Base-by-base conservation (phyloP, 2,888 invertebrate genomes). In the Sesia apiformis region DNA sequence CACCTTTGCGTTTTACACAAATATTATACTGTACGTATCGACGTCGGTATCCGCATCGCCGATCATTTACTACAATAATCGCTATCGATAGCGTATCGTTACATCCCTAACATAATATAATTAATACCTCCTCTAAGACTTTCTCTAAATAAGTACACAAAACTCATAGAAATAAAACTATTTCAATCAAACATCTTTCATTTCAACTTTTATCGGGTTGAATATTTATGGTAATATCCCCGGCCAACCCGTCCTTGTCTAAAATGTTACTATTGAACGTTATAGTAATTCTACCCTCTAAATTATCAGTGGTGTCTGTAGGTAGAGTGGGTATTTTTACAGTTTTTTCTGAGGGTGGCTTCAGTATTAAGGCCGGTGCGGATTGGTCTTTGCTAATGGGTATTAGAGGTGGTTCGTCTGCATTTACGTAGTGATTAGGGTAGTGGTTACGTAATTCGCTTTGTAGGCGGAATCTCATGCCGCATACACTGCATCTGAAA, bases 381-480 rank as follows among this genome's bases (percentile, higher is more conserved):
- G 53, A 3, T 5, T 56, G 40, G 23, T 51, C 41, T 46, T 52
- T 53, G 39, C 40, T 39, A 3, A 39, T 38, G 3, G 42, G 46
- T 5, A 43, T 56, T n/a, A 64, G 51, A 7, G 58, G 55, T 5
- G 55, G 40, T 1, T 58, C 57, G 2, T 57, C 58, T 0, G 63
- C 73, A 50, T 72, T 69, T 4, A 70, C 56, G 65, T 89, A 90
- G 59, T 90, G 90, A 0, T 76, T 60, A 0, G 90, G 87, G 46
- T 90, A 90, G 60, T 90, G 90, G 0, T 72, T 76, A 58, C 88
- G 89, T 5, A 90, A 59, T 53, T 90, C 90, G 4, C 78, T 79
- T 53, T 77, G 67, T 0, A 90, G 69, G 38, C 90, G 70, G 67
- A 90, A 90, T 5, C 81, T 72, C 60, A 69, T 67, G 0, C 72